These are phyloP conservation scores for Corvus cornix DNA, from an alignment of 2,113 vertebrate genomes.

Conservation along the genomic window DNA sequence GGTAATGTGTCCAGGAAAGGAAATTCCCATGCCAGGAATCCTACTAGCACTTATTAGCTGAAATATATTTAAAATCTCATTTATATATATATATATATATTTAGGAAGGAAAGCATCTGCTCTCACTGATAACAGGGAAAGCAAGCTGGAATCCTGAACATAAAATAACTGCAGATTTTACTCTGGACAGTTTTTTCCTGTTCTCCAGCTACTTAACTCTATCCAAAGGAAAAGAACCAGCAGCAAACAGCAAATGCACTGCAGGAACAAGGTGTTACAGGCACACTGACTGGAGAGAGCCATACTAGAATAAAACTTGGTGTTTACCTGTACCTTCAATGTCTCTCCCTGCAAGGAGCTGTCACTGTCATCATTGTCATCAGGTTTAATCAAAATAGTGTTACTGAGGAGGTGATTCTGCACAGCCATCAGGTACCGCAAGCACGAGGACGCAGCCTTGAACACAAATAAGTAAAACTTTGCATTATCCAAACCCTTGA, in stretches of 20 bases:
- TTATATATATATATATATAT: rapidly evolving
- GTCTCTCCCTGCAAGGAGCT: conserved; percentile 99
- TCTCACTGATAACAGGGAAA: neutral
- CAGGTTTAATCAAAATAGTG: conserved; percentile 94
- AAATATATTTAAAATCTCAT: neutral
- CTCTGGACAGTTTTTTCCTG: neutral
- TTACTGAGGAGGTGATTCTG: conserved; percentile 99
- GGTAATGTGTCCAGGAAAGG: neutral
- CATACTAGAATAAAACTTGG: conserved; percentile 87
- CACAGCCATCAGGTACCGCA: conserved; percentile 98
- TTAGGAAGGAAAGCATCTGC: neutral
- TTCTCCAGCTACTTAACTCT: neutral
- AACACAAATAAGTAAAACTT: conserved; percentile 69
- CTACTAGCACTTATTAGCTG: neutral
- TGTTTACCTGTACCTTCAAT: conserved; percentile 99
- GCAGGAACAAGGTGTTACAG: conserved; percentile 10
- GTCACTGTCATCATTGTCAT: conserved; percentile 97
- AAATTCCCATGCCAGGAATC: rapidly evolving
- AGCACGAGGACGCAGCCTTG: conserved; percentile 95
- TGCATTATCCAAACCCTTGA: conserved; percentile 48
- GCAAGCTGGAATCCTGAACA: neutral
- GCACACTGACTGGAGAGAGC: conserved; percentile 62
- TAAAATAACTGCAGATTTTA: neutral
- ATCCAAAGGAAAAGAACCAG: neutral
- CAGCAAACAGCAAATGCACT: neutral